A percentile compares a stretch with the other conserved stretches of the same genome.
Evolutionary conservation across 64 coral and sea anemone species (phyloP).

Genomic region (Acropora tenuis): DNA sequence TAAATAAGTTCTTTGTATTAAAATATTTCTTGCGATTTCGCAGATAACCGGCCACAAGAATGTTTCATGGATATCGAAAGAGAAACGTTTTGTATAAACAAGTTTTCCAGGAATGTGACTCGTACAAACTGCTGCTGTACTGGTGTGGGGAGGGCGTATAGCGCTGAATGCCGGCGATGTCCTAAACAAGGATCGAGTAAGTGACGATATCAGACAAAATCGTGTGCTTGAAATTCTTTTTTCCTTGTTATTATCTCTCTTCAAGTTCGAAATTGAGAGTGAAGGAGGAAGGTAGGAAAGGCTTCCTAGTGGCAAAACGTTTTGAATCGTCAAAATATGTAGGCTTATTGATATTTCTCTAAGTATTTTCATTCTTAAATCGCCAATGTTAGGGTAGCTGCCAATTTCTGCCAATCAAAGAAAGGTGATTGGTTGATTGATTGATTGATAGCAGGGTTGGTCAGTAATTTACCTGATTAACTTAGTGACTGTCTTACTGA

Average conservation of each 20-base stretch:
- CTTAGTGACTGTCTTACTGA: too few relatives aligned
- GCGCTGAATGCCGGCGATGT: conserved; percentile 46
- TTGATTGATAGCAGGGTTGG: too few relatives aligned
- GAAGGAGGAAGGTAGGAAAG: not conserved
- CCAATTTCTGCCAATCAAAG: too few relatives aligned
- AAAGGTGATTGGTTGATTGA: not conserved
- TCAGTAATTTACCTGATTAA: too few relatives aligned
- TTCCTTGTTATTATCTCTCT: too few relatives aligned
- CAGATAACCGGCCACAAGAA: conserved; percentile 13
- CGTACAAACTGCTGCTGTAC: conserved; percentile 75
- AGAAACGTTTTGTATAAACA: conserved; percentile 37
- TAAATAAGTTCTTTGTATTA: too few relatives aligned
- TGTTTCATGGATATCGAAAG: conserved; percentile 26
- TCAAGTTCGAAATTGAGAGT: not conserved
- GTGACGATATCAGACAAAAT: not conserved
- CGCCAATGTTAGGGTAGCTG: too few relatives aligned
- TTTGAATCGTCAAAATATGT: not conserved
- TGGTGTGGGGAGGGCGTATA: conserved; percentile 62
- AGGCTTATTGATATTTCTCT: too few relatives aligned
- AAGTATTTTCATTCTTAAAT: too few relatives aligned
- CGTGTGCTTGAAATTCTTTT: too few relatives aligned
- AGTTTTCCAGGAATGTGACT: conserved; percentile 70
- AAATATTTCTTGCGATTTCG: not conserved
- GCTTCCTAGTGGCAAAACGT: not conserved
- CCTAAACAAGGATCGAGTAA: conserved; percentile 69